These are phyloP conservation scores for Vanessa tameamea DNA, from an alignment of 1,140 invertebrate species.

Conservation along the genomic window DNA sequence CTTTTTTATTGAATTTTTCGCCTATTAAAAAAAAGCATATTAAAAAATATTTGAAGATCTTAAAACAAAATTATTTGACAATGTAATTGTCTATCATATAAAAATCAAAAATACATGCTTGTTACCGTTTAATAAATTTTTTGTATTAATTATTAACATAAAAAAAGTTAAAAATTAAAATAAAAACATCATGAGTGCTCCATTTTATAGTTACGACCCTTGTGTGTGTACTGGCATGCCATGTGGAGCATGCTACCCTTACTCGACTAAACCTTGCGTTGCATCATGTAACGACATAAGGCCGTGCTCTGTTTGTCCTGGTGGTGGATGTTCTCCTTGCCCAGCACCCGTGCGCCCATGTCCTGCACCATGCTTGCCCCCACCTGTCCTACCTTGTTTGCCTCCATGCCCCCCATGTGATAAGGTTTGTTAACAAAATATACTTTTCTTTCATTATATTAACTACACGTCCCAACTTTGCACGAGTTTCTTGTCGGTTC, in stretches of 20 bases:
- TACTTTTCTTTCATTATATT: not conserved
- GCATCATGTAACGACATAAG: conserved; percentile 58
- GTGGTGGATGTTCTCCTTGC: conserved; percentile 67
- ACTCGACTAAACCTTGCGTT: conserved; percentile 62
- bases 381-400: conserved; percentile 61
- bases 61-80: too few species aligned
- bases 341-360: conserved; percentile 69
- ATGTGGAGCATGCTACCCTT: conserved; percentile 67
- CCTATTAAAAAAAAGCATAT: too few species aligned
- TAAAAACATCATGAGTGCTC: conserved; percentile 58
- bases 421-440: conserved; percentile 45
- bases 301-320: conserved; percentile 63
- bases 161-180: conserved; percentile 42
- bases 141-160: not conserved
- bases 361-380: conserved; percentile 54
- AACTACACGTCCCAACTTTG: too few species aligned
- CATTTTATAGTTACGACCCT: conserved; percentile 67
- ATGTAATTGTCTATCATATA: not conserved
- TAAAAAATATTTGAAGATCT: too few species aligned
- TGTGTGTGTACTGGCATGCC: conserved; percentile 61
- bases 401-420: conserved; percentile 68
- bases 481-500: too few species aligned
- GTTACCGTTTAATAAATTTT: not conserved
- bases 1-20: too few species aligned
- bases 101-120: not conserved